phyloP scores from a whole-genome alignment of 2,113 vertebrate genomes.

The Hemiprocne comata region DNA sequence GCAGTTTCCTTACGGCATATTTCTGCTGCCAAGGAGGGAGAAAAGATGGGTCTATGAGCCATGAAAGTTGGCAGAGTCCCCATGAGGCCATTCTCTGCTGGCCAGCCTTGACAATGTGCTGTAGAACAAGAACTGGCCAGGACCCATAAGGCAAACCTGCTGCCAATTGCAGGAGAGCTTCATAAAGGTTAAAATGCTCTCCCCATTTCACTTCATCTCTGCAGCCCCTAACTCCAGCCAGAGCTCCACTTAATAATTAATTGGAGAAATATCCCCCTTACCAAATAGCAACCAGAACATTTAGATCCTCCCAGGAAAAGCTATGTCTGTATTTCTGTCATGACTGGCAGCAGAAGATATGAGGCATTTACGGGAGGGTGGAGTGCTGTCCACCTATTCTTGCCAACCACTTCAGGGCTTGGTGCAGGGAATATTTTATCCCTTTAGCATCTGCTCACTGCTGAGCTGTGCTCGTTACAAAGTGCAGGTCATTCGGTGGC shows the following conservation, averaged over 20 bases:
- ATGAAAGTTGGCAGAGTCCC: constrained; percentile 37
- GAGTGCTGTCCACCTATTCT: background rate
- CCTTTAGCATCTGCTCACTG: background rate
- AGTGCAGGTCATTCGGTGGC: background rate
- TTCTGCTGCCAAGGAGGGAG: constrained; percentile 17
- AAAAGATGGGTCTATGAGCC: background rate
- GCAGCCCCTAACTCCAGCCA: constrained; percentile 42
- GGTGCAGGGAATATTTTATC: background rate
- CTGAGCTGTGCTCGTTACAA: background rate
- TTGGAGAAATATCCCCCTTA: constrained; percentile 28
- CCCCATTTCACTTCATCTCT: constrained; percentile 4
- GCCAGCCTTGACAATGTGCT: background rate
- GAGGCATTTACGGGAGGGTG: constrained; percentile 26
- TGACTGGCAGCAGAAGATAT: constrained; percentile 22
- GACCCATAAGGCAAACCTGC: background rate
- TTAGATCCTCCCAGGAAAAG: constrained; percentile 34
- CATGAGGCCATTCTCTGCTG: constrained; percentile 37
- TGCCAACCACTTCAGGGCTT: background rate
- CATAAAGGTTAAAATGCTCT: constrained; percentile 19
- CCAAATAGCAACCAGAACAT: constrained; percentile 36
- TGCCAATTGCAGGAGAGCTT: background rate
- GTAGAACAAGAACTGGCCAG: constrained; percentile 42
- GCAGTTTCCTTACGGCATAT: background rate
- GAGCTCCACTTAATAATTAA: constrained; percentile 46
- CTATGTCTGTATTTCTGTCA: background rate